These are phyloP conservation scores for Psittacus erithacus DNA, from an alignment of 2,113 vertebrate species.

Conservation along the genomic window DNA sequence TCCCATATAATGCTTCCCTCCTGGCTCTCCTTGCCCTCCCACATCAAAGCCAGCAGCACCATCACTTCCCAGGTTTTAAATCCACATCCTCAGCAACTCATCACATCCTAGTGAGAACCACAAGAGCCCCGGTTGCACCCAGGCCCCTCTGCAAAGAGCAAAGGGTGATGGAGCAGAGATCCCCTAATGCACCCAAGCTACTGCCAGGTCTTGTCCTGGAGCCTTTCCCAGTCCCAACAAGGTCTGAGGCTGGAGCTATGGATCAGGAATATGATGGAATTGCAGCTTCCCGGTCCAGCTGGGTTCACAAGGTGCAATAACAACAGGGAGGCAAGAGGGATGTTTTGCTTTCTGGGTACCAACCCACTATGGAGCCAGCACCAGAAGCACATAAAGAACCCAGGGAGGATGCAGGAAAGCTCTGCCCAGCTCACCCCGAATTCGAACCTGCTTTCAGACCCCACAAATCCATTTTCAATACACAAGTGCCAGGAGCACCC, in stretches of 20 bases:
- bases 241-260: rapidly evolving
- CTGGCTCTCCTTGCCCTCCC: background rate
- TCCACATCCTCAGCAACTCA: rapidly evolving
- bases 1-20: rapidly evolving
- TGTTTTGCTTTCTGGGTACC: background rate
- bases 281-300: rapidly evolving
- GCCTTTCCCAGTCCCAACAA: background rate
- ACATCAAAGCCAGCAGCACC: background rate
- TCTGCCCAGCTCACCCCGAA: rapidly evolving
- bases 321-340: background rate
- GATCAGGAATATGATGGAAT: background rate
- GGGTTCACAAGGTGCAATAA: background rate
- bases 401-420: background rate
- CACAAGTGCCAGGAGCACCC: rapidly evolving
- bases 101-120: rapidly evolving
- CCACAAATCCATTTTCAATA: background rate
- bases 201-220: rapidly evolving
- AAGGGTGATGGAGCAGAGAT: rapidly evolving
- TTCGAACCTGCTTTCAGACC: rapidly evolving
- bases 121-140: background rate
- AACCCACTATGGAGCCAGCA: rapidly evolving
- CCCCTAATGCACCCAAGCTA: rapidly evolving
- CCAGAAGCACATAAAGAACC: background rate
- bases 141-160: background rate
- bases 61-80: background rate